A percentile compares a stretch with the other conserved stretches of the same genome.
Conservation (phyloP, 1,140 invertebrate genomes). For the Pseudobourletiella spinata region DNA sequence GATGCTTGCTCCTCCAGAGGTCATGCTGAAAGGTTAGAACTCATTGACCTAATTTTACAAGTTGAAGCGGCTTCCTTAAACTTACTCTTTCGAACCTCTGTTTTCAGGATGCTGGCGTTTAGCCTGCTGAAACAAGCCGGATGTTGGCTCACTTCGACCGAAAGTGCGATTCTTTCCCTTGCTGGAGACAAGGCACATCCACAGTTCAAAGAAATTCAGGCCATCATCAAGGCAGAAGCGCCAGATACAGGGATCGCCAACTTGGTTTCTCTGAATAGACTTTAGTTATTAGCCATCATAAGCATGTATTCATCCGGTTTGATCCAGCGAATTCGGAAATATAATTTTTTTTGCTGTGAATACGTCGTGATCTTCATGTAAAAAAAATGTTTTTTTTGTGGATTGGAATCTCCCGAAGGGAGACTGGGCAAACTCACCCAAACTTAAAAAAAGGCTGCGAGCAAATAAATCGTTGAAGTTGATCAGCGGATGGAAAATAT, state of each 20-base stretch:
- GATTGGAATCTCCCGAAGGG: too few relatives aligned
- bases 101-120: slow-evolving; percentile 44
- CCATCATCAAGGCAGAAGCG: slow-evolving; percentile 48
- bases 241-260: slow-evolving; percentile 49
- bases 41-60: not conserved
- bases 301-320: too few relatives aligned
- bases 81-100: too few relatives aligned
- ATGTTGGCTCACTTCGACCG: slow-evolving; percentile 54
- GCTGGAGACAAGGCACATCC: slow-evolving; percentile 51
- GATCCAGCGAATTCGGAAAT: too few relatives aligned
- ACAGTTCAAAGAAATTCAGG: slow-evolving; percentile 53
- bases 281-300: not conserved
- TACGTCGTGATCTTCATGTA: too few relatives aligned
- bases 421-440: too few relatives aligned
- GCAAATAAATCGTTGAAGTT: too few relatives aligned
- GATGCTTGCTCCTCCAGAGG: slow-evolving; percentile 53
- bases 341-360: too few relatives aligned
- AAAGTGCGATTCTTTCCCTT: slow-evolving; percentile 52
- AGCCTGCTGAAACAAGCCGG: slow-evolving; percentile 52
- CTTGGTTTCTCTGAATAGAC: not conserved
- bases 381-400: too few relatives aligned
- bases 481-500: too few relatives aligned
- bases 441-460: too few relatives aligned
- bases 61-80: not conserved
- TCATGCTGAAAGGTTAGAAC: slow-evolving; percentile 50